phyloP scores from a whole-genome alignment of 2,113 vertebrate species.

The Eudyptes chrysolophus region DNA sequence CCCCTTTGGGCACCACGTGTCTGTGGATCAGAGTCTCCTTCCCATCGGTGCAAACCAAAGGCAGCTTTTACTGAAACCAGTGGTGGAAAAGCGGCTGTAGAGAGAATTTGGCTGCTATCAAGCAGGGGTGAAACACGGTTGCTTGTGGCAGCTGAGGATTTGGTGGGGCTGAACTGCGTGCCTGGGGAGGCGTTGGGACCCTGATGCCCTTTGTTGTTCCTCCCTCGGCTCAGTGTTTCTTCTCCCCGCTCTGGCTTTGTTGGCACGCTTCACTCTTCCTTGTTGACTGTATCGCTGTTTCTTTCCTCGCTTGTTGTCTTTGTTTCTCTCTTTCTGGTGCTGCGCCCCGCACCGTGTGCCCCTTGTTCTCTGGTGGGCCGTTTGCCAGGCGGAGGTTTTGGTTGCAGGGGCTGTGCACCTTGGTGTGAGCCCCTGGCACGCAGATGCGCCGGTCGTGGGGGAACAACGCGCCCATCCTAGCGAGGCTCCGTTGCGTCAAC shows the following conservation, averaged over 20 bases:
- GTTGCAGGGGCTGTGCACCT: rapidly evolving
- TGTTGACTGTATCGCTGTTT: background rate
- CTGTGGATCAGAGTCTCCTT: rapidly evolving
- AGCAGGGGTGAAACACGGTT: no score
- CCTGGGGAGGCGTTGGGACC: background rate
- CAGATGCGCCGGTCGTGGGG: background rate
- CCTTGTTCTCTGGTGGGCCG: rapidly evolving
- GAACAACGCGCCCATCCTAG: rapidly evolving
- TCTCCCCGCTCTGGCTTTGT: background rate
- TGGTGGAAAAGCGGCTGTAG: rapidly evolving
- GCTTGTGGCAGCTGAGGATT: background rate
- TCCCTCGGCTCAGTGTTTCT: rapidly evolving
- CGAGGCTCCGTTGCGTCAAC: rapidly evolving
- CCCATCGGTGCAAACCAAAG: rapidly evolving
- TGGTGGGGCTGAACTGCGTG: rapidly evolving
- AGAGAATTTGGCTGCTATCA: background rate
- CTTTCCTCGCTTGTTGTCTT: background rate
- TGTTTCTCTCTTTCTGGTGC: background rate
- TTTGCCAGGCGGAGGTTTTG: background rate
- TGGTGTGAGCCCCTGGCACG: background rate
- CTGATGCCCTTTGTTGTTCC: background rate
- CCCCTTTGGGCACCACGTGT: rapidly evolving
- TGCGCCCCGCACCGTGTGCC: background rate
- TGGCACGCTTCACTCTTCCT: background rate
- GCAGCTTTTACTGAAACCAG: background rate